Evolutionary conservation across 2,888 invertebrate genomes (phyloP), one percentile per base, ranked within the genome.

Genomic region (Perizoma flavofasciatum): DNA sequence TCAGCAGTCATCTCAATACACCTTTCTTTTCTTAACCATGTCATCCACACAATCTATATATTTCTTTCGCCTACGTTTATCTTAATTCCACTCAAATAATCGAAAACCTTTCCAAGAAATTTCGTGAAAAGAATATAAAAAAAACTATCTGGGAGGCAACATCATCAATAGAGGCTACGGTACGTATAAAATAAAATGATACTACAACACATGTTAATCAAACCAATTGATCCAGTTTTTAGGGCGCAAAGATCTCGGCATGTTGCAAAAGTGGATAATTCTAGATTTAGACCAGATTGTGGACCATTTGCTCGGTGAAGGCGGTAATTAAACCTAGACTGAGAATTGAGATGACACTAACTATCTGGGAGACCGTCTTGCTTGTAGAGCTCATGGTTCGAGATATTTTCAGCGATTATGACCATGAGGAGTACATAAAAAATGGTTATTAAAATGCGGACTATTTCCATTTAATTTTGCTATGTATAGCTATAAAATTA

Each of bases 201-300:
- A 41, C n/a, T 34, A 52, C 34, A 10, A 43, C 35, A 48, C n/a
- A 11, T 45, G 63, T 62, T 65, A 69, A 68, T 22, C 67, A 77
- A 75, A 74, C 68, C 69, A 76, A 73, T 73, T 73, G 70, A 65
- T 67, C 68, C 58, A 59, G 73, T 82, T 81, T 84, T 81, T 80
- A 78, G 81, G 77, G 73, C 82, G 79, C 75, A 66, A 80, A 84
- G 80, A 81, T 79, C 75, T 63, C 63, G 66, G 70, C 70, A 66
- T 70, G 68, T 72, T 75, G 76, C 67, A 70, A 75, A 74, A 63
- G 63, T 65, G 72, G 51, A 73, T 70, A 68, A 71, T 71, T 76
- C 70, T 76, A 63, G 61, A 58, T 74, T 72, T 72, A 70, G 73
- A 68, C 63, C 67, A 77, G 74, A 77, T 74, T 59, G 40, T 59